A percentile compares a stretch with the other conserved stretches of the same genome.
Evolutionary conservation across 2,113 vertebrate species (phyloP).

Genomic region (Lepisosteus osseus): DNA sequence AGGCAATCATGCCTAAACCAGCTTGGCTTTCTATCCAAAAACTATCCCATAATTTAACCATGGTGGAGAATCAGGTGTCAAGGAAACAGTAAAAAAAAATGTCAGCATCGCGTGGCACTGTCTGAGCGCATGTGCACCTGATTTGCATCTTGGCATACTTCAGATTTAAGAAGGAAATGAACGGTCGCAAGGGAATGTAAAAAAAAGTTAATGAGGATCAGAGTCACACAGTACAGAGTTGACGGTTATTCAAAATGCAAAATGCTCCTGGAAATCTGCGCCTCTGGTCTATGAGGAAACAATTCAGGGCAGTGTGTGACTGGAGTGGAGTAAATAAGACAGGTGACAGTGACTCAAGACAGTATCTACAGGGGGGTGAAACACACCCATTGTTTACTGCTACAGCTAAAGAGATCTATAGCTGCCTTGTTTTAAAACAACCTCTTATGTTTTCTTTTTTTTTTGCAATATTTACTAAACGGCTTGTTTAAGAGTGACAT

Average conservation of each 20-base stretch:
- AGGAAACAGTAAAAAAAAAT: no score
- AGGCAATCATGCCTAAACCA: no score
- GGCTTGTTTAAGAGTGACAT: no score
- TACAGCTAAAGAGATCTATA: no score
- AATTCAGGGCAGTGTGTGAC: not conserved
- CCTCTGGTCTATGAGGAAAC: not conserved
- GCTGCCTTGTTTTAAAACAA: not conserved
- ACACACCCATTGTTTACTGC: not conserved
- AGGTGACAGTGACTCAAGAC: constrained; percentile 9
- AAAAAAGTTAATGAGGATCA: constrained; percentile 11
- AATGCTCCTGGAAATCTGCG: constrained; percentile 15
- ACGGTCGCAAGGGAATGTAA: constrained; percentile 7
- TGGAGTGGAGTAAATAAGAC: not conserved
- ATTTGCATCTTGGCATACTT: constrained; percentile 18
- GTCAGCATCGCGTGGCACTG: not conserved
- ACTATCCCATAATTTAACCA: no score
- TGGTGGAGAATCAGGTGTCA: no score
- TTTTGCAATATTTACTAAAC: no score
- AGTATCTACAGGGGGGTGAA: not conserved
- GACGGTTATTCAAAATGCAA: constrained; percentile 51
- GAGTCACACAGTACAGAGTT: not conserved
- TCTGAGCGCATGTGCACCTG: not conserved
- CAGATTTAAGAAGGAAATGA: no score
- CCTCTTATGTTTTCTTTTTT: no score
- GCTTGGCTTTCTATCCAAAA: no score